These are phyloP conservation scores for Mola mola DNA, from an alignment of 2,113 vertebrate species.

Conservation along the genomic window DNA sequence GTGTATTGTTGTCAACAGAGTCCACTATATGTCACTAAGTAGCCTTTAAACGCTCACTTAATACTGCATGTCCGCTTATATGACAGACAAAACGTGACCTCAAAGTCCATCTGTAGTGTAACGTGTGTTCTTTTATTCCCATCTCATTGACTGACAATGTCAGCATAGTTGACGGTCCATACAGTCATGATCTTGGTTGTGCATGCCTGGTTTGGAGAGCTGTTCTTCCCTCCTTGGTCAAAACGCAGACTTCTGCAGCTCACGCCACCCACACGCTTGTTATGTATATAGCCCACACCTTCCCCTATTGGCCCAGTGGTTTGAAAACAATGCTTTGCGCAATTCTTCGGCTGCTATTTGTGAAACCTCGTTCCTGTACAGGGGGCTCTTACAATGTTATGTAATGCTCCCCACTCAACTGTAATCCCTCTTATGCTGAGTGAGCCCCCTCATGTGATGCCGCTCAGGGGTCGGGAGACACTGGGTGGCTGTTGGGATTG, in stretches of 20 bases:
- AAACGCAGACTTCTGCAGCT: constrained; percentile 51
- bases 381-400: constrained; percentile 59
- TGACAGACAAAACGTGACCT: too few species aligned
- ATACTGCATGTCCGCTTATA: too few species aligned
- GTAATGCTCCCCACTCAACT: constrained; percentile 61
- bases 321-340: constrained; percentile 59
- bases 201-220: constrained; percentile 18
- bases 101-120: too few species aligned
- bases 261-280: constrained; percentile 52
- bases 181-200: constrained; percentile 21
- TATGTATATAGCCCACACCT: constrained; percentile 56
- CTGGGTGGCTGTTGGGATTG: constrained; percentile 38
- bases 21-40: too few species aligned
- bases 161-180: constrained; percentile 12
- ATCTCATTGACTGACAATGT: constrained; percentile 18
- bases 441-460: constrained; percentile 67
- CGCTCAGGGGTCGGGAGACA: constrained; percentile 38
- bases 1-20: too few species aligned
- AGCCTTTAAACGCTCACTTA: too few species aligned
- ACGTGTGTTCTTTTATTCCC: background rate
- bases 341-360: constrained; percentile 57
- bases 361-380: constrained; percentile 51
- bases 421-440: constrained; percentile 71
- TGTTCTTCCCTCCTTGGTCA: constrained; percentile 37
- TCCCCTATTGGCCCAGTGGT: constrained; percentile 52